A percentile compares a stretch with the other conserved stretches of the same genome.
Conservation (phyloP, 2,888 invertebrate genomes). For the Caenorhabditis auriculariae region DNA sequence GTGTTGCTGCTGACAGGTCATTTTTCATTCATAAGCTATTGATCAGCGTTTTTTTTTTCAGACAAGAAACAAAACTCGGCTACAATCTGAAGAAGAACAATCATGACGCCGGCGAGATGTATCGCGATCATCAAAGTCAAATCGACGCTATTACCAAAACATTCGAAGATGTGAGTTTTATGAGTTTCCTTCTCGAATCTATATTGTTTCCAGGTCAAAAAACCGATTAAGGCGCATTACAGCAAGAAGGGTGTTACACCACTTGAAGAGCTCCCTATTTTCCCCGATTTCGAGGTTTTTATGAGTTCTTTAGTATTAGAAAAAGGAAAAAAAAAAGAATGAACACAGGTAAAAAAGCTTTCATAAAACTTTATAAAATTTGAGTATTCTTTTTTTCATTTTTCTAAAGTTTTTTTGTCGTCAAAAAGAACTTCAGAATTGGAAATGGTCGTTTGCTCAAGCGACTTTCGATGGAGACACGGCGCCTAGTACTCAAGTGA, state of each 20-base stretch:
- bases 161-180: constrained; percentile 79
- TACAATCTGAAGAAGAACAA: constrained; percentile 89
- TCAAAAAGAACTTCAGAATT: no score
- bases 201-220: constrained; percentile 64
- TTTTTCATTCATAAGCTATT: no score
- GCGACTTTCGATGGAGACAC: constrained; percentile 99
- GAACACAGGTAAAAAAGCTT: no score
- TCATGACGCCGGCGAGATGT: constrained; percentile 74
- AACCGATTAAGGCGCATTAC: constrained; percentile 78
- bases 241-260: constrained; percentile 92
- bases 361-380: no score
- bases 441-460: constrained; percentile 94
- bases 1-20: constrained; percentile 80
- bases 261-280: constrained; percentile 82
- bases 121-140: constrained; percentile 94
- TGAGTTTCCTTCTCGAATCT: not conserved
- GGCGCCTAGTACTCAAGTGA: no score
- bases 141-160: constrained; percentile 96
- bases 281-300: constrained; percentile 83
- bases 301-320: not conserved
- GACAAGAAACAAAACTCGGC: constrained; percentile 97
- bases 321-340: not conserved
- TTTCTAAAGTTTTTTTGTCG: constrained; percentile 25
- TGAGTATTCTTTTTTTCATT: constrained; percentile 5
- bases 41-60: no score